Evolutionary conservation across 2,888 invertebrate genomes (phyloP).

Genomic region (Nemotelus pantherinus): DNA sequence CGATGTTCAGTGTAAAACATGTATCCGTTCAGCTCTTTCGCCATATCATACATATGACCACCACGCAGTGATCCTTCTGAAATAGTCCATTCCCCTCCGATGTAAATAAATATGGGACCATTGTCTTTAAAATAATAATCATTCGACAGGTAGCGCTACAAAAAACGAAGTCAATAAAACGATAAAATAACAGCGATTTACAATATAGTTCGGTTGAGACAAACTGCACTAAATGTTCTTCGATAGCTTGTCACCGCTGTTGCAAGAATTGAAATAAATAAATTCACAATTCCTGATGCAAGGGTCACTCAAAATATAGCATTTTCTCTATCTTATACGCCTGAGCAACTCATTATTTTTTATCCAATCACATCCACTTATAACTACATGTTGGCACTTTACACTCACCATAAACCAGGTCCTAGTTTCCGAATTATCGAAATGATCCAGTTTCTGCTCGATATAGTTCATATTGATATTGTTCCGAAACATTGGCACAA

Average conservation of each 20-base stretch:
- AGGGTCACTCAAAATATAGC: no score
- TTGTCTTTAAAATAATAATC: conserved; percentile 64
- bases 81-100: conserved; percentile 79
- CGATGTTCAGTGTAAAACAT: conserved; percentile 83
- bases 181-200: background rate
- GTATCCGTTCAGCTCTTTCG: conserved; percentile 69
- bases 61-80: conserved; percentile 67
- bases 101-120: conserved; percentile 71
- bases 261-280: no score
- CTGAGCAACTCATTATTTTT: no score
- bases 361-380: no score
- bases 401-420: conserved; percentile 67
- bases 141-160: conserved; percentile 67
- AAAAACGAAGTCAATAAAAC: background rate
- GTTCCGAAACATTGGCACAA: conserved; percentile 39
- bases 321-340: no score
- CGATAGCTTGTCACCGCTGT: no score
- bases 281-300: no score
- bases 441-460: conserved; percentile 69
- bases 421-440: conserved; percentile 66
- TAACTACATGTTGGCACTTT: background rate
- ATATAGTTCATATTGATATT: conserved; percentile 54
- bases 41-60: conserved; percentile 74
- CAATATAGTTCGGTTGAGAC: background rate
- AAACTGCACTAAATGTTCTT: no score